Evolutionary conservation across 2,113 vertebrate genomes (phyloP).

Genomic region (Accipiter cooperii): DNA sequence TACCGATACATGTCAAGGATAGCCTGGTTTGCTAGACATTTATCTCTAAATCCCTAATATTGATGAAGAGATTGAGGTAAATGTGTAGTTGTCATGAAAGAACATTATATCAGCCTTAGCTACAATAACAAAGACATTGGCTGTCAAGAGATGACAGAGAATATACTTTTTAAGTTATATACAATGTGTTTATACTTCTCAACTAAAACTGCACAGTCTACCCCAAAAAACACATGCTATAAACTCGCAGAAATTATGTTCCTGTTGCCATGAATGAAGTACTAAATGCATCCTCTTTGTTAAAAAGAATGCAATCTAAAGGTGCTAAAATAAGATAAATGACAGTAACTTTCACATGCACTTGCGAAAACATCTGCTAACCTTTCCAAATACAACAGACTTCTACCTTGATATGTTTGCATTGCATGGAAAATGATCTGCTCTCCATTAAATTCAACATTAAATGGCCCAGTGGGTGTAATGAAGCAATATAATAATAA

Average conservation of each 20-base stretch:
- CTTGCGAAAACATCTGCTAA: constrained; percentile 38
- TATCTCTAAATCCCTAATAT: neutral
- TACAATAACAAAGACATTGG: neutral
- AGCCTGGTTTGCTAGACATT: neutral
- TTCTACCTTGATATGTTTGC: constrained; percentile 48
- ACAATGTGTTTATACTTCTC: neutral
- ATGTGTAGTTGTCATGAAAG: neutral
- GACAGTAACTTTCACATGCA: neutral
- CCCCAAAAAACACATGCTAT: neutral
- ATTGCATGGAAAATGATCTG: constrained; percentile 50
- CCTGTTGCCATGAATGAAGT: neutral
- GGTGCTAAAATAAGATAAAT: neutral
- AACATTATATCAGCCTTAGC: neutral
- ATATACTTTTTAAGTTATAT: neutral
- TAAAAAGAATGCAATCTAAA: neutral
- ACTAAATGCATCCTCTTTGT: neutral
- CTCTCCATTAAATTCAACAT: constrained; percentile 48
- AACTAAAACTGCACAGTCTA: neutral
- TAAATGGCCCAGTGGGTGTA: constrained; percentile 55
- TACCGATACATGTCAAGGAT: rapidly evolving
- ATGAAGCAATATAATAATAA: constrained; percentile 25
- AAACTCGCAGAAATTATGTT: neutral
- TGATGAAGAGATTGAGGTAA: neutral
- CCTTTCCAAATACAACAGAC: constrained; percentile 10
- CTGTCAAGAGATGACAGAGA: neutral